Evolutionary conservation across 2,888 invertebrate species (phyloP).

Genomic region (Drosophila eohydei): DNA sequence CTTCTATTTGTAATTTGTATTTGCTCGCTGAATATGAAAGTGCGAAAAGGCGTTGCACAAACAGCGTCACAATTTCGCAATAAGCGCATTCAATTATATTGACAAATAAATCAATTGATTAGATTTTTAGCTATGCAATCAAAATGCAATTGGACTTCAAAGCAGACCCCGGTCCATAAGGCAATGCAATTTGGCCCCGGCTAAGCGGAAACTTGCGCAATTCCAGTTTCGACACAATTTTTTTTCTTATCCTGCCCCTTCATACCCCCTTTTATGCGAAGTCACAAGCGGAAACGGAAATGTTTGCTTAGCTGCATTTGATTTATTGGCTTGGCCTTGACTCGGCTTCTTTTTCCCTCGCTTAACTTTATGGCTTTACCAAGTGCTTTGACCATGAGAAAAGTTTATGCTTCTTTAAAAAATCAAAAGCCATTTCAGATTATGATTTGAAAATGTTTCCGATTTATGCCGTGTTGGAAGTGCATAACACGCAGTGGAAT

Average conservation of each 20-base stretch:
- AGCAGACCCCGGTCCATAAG: not conserved
- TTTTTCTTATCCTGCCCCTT: not conserved
- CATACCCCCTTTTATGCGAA: not conserved
- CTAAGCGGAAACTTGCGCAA: slow-evolving; percentile 26
- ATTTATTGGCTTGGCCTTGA: slow-evolving; percentile 19
- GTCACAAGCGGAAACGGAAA: slow-evolving; percentile 50
- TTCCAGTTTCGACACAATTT: slow-evolving; percentile 27
- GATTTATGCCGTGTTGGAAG: not conserved
- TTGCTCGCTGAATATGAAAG: slow-evolving; percentile 48
- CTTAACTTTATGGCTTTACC: slow-evolving; percentile 14
- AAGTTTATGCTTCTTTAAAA: not conserved
- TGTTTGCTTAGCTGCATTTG: slow-evolving; percentile 43
- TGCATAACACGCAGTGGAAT: not conserved
- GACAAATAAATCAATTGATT: slow-evolving; percentile 60
- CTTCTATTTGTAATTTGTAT: slow-evolving; percentile 44
- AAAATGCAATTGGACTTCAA: slow-evolving; percentile 10
- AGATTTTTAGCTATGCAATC: slow-evolving; percentile 25
- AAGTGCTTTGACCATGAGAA: slow-evolving; percentile 19
- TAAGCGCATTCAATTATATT: slow-evolving; percentile 49
- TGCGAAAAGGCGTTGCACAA: slow-evolving; percentile 51
- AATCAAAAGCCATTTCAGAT: slow-evolving; percentile 3
- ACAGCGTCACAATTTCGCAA: slow-evolving; percentile 32
- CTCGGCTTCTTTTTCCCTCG: slow-evolving; percentile 1
- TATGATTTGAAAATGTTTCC: not conserved
- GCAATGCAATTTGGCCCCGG: slow-evolving; percentile 17